Evolutionary conservation across 2,888 invertebrate genomes (phyloP).

Genomic region (Pristionchus japonicus): DNA sequence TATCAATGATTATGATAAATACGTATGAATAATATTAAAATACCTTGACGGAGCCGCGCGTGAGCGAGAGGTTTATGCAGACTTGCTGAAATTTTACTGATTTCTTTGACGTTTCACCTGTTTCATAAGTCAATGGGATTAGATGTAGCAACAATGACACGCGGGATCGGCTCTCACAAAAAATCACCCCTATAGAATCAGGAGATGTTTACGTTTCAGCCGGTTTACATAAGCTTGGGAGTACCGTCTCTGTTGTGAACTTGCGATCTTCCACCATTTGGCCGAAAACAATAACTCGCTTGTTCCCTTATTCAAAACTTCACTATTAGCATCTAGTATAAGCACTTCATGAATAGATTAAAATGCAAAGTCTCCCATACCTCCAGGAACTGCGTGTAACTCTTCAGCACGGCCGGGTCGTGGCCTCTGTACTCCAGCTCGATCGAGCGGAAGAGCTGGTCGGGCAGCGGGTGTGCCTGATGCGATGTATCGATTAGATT

Average conservation of each 20-base stretch:
- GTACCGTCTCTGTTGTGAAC: no score
- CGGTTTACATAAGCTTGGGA: no score
- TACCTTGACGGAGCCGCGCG: constrained; percentile 20
- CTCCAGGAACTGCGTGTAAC: constrained; percentile 70
- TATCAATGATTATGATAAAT: neutral
- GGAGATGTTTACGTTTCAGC: no score
- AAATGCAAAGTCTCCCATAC: no score
- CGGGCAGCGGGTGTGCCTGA: constrained; percentile 47
- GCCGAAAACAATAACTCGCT: no score
- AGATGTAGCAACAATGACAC: no score
- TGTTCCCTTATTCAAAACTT: no score
- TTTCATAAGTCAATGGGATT: neutral
- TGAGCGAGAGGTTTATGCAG: constrained; percentile 24
- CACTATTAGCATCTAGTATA: no score
- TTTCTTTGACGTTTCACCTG: neutral
- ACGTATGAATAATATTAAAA: neutral
- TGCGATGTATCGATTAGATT: neutral
- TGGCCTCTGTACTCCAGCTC: constrained; percentile 71
- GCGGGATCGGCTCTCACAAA: no score
- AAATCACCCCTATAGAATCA: no score
- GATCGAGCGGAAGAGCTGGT: constrained; percentile 62
- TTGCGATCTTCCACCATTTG: no score
- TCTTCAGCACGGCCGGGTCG: constrained; percentile 70
- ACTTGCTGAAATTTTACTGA: neutral
- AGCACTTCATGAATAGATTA: no score